Evolutionary conservation across 2,888 invertebrate genomes (phyloP).

Genomic region (Eulithis prunata): DNA sequence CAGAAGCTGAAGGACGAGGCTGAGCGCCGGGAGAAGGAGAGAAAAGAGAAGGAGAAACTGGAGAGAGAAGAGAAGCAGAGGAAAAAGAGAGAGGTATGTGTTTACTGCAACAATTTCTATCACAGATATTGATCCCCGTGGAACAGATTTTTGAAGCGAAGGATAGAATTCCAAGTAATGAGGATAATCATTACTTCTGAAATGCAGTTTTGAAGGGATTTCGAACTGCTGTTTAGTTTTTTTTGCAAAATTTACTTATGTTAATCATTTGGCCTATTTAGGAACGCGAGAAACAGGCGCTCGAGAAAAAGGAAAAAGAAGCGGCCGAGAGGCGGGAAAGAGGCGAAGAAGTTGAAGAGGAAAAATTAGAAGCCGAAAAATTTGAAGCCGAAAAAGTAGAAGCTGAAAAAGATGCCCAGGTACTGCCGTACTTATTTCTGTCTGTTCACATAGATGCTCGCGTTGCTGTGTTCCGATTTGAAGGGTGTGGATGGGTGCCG

Average conservation of each 20-base stretch:
- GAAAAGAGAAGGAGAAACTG: conserved; percentile 57
- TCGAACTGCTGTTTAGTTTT: too few relatives aligned
- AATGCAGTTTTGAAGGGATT: too few relatives aligned
- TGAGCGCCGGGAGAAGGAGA: conserved; percentile 54
- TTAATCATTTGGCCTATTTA: conserved; percentile 24
- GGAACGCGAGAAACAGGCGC: conserved; percentile 63
- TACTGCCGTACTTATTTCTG: not conserved
- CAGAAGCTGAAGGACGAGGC: conserved; percentile 64
- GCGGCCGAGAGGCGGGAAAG: conserved; percentile 48
- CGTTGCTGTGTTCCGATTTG: too few relatives aligned
- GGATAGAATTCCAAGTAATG: too few relatives aligned
- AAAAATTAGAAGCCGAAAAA: conserved; percentile 43
- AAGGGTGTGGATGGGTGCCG: too few relatives aligned
- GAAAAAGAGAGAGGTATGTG: conserved; percentile 70
- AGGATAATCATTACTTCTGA: not conserved
- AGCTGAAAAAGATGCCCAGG: conserved; percentile 42
- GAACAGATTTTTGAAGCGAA: too few relatives aligned
- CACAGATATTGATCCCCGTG: too few relatives aligned
- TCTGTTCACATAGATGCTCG: too few relatives aligned
- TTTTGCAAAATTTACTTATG: too few relatives aligned
- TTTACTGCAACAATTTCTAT: not conserved
- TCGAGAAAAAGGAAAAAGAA: conserved; percentile 57
- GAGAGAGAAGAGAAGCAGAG: conserved; percentile 70
- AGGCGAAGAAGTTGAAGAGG: conserved; percentile 47
- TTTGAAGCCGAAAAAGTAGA: conserved; percentile 44